These are phyloP conservation scores for Hyles lineata DNA, from an alignment of 2,888 invertebrate species.

Conservation along the genomic window DNA sequence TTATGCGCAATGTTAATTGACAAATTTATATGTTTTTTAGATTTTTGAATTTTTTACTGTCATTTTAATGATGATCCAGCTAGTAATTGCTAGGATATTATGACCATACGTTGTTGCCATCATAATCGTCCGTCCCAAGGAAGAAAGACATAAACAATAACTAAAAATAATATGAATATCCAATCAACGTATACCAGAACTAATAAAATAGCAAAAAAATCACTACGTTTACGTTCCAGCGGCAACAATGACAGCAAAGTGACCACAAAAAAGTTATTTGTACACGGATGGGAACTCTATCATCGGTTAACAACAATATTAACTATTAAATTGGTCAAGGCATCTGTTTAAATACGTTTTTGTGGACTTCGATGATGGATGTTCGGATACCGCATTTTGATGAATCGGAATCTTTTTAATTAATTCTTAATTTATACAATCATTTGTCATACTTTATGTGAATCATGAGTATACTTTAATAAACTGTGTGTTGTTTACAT, in stretches of 20 bases:
- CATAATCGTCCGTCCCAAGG: not conserved
- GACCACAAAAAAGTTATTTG: constrained; percentile 52
- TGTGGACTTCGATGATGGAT: not conserved
- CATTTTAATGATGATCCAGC: too few relatives aligned
- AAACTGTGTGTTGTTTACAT: too few relatives aligned
- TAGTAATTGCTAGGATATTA: too few relatives aligned
- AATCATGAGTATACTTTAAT: not conserved
- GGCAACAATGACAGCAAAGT: constrained; percentile 52
- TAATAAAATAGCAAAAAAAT: not conserved
- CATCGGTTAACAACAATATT: constrained; percentile 45
- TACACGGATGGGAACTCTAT: constrained; percentile 52
- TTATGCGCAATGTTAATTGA: too few relatives aligned
- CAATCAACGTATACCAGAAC: not conserved
- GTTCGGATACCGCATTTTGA: not conserved
- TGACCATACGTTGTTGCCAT: too few relatives aligned
- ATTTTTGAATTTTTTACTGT: too few relatives aligned
- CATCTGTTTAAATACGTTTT: constrained; percentile 34
- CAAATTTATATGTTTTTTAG: too few relatives aligned
- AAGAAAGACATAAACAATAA: not conserved
- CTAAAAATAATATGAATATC: not conserved
- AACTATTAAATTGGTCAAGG: constrained; percentile 58
- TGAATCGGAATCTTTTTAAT: not conserved
- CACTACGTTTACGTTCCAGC: constrained; percentile 38
- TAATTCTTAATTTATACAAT: not conserved
- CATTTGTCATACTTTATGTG: not conserved